Base-by-base conservation (phyloP, 2,797 vertebrate genomes). In the Podarcis lilfordi region DNA sequence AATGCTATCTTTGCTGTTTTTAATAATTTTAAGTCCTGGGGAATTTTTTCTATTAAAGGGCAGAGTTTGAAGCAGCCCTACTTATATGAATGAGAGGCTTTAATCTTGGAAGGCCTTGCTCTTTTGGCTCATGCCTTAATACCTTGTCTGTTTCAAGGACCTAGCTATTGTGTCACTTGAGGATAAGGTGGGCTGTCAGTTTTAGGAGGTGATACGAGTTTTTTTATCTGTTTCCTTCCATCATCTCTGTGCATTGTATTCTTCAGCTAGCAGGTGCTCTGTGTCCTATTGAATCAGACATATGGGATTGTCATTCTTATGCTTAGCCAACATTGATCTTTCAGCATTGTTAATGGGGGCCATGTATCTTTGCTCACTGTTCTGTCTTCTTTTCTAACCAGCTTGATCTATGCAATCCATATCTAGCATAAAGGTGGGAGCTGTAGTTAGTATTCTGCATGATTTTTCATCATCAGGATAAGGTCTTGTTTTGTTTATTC, bases 261-360 rank as follows among this genome's bases (percentile, higher is more conserved):
- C 82, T 87, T 91, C 61, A 84, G 84, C 80, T 91, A 78, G 27
- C 82, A 64, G 0, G 0, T 86, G 86, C 88, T 93, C 82, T 85
- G 88, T 88, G 92, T 92, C 87, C 84, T 90, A 50, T 91, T 77
- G 91, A 86, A 91, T 91, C 87, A 94, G 93, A 94, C 92, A 91
- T 95, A 94, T 89, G 92, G 92, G 90, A 76, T 91, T 96, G 93
- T 95, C 94, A 94, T 92, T 94, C 95, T 91, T 84, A 87, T 92
- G 91, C 92, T 94, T 93, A 89, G 86, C 88, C 91, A 72, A 88
- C 93, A 94, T 92, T 96, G 95, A 94, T 95, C 94, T 96, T 93
- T 84, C 91, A 84, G 92, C 93, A 93, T 91, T 90, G 93, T 92
- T 94, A 95, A 92, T 95, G 90, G 93, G 40, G 40, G 71, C 91